A percentile compares a stretch with the other conserved stretches of the same genome.
These are phyloP conservation scores for Orientallactaga sibirica DNA, from an alignment of 2,797 vertebrate genomes.

Conservation along the genomic window DNA sequence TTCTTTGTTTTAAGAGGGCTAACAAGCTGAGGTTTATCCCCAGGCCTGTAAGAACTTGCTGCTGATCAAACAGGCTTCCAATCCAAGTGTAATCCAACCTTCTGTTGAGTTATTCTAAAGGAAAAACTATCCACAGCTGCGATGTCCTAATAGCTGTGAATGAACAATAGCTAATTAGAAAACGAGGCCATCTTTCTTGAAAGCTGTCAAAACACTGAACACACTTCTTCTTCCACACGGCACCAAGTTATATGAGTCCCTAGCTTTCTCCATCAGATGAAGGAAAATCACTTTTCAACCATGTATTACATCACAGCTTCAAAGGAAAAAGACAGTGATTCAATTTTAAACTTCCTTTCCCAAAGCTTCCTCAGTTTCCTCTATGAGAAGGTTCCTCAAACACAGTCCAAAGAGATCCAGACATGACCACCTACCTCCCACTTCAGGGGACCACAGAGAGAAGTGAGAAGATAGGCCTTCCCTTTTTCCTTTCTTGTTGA, in stretches of 20 bases:
- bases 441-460: neutral
- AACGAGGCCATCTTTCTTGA: constrained; percentile 62
- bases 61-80: constrained; percentile 53
- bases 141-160: constrained; percentile 75
- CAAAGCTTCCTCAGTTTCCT: neutral
- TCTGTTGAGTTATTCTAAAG: constrained; percentile 39
- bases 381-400: neutral
- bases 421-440: neutral
- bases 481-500: neutral
- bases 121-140: constrained; percentile 67
- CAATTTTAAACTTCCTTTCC: neutral
- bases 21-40: neutral
- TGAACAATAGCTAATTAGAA: constrained; percentile 78
- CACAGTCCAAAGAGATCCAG: neutral
- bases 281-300: constrained; percentile 59
- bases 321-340: constrained; percentile 22
- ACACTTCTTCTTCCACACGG: constrained; percentile 47
- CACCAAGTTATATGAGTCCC: constrained; percentile 14
- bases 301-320: neutral
- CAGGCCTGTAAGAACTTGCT: neutral
- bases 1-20: neutral
- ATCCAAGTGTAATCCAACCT: constrained; percentile 37
- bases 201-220: constrained; percentile 67
- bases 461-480: neutral
- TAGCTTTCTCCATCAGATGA: constrained; percentile 46